Base-by-base conservation (phyloP, 2,113 vertebrate species). In the Tetrax tetrax region DNA sequence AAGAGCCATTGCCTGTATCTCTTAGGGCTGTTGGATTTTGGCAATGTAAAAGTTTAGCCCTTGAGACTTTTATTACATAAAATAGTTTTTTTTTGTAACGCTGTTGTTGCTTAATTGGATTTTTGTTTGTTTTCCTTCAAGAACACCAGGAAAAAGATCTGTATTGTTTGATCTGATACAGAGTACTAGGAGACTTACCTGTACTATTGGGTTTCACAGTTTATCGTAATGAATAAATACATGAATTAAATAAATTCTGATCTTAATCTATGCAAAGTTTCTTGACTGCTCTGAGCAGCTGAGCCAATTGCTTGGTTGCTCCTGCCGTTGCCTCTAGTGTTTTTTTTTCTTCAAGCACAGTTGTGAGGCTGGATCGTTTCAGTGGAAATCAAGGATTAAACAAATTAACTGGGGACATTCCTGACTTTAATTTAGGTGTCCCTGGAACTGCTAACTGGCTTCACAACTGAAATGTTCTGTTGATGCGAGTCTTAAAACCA, bases 191-290 rank as follows among this genome's bases (percentile, higher is more conserved):
- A 66, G 81, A 83, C 35, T 74, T 69, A 87, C 70, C 37, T 77
- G 51, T 21, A 10, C 43, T 69, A 27, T 60, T 76, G 37, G 45
- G 50, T 57, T 69, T 84, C 50, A 28, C 12, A 16, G 20, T 66
- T 94, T 91, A 79, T 83, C 74, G 47, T 33, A 69, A 94, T 14
- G 77, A 95, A 95, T 51, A 91, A 92, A 93, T 54, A 75, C 45
- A 89, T 35, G 41, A 89, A 94, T 94, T 83, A 91, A 83, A 86
- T 48, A 83, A 71, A 87, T 95, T 92, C 86, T 95, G 92, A 96
- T 97, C 92, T 63, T 93, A 94, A 95, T 94, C 89, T 89, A 35
- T 48, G 48, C 24, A 56, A 60, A 82, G 38, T 59, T 79, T 77
- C 59, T 53, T 7, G 51, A 60, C 29, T 8, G 37, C 29, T 37